Evolutionary conservation across 2,113 vertebrate species (phyloP).

Genomic region (Martes martes): DNA sequence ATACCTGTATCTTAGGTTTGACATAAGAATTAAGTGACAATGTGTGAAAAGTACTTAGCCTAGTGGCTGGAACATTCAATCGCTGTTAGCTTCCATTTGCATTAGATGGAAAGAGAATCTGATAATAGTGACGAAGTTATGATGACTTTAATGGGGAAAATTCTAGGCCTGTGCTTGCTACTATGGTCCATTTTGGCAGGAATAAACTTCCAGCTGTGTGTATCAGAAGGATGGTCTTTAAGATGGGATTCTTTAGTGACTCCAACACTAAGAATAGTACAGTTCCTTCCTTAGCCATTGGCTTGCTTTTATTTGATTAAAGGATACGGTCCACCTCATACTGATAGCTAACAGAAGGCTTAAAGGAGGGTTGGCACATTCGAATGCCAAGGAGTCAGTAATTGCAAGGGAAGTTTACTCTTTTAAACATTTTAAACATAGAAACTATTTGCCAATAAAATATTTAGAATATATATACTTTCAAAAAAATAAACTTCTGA

Average conservation of each 20-base stretch:
- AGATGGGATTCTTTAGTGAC: background rate
- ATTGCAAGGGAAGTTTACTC: background rate
- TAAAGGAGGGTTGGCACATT: background rate
- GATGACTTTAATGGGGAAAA: background rate
- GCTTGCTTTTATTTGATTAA: background rate
- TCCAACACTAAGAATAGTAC: background rate
- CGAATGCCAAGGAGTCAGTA: background rate
- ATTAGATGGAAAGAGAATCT: background rate
- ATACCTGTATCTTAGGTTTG: background rate
- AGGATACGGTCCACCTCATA: background rate
- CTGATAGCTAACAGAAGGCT: background rate
- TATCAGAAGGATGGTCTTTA: background rate
- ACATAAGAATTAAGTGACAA: background rate
- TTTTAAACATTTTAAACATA: background rate
- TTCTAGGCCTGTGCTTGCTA: background rate
- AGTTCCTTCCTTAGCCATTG: background rate
- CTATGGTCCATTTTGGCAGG: slow-evolving; percentile 30
- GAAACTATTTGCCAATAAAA: background rate
- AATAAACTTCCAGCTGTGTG: background rate
- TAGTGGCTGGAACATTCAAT: background rate
- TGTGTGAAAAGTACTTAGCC: background rate
- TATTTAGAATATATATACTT: background rate
- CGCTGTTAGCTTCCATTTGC: background rate
- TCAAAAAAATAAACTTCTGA: background rate
- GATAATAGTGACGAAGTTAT: background rate